Base-by-base conservation (phyloP, 2,888 invertebrate species). In the Maniola hyperantus region DNA sequence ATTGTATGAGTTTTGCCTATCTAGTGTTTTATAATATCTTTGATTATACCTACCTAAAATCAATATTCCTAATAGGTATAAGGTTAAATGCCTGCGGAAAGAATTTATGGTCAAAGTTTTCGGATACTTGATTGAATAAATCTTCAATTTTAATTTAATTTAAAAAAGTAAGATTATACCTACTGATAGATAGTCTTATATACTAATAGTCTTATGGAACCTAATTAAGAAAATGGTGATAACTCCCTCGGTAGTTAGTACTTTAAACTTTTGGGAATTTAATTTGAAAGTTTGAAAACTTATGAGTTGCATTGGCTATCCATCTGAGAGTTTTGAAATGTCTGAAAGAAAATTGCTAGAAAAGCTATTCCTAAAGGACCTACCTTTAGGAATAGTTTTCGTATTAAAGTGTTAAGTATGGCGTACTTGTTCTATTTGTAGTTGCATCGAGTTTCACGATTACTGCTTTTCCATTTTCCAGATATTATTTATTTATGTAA, bases 201-300 rank as follows among this genome's bases (percentile, higher is more conserved):
- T n/a, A 51, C 51, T 26, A 26, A 26, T 33, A 13, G 8, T 53
- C 26, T 20, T 18, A 6, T 6, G 20, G 26, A 26, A 7, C 15
- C 34, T n/a, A 26, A 58, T n/a, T 44, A 44, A 58, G 33, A 46
- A 46, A 39, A 55, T 55, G 39, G 20, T 20, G 55, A 18, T 18
- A 20, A 15, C n/a, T 58, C 44, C 36, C 36, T 44, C 13, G 44
- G 44, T 7, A 44, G 34, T 10, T 5, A 15, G n/a, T 58, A 58
- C 26, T 13, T 58, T 42, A n/a, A 58, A 58, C 44, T 58, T 58
- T 44, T 33, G 13, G 8, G 44, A 44, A 46, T 58, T 58, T 58
- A 58, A 44, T 58, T 58, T 39, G 8, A 7, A 26, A 44, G 48
- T 48, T 48, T 48, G 7, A 48, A 18, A 58, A 20, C 10, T 55